Evolutionary conservation across 1,140 invertebrate genomes (phyloP), one percentile per base, ranked within the genome.

Genomic region (Ctenoplectra terminalis): DNA sequence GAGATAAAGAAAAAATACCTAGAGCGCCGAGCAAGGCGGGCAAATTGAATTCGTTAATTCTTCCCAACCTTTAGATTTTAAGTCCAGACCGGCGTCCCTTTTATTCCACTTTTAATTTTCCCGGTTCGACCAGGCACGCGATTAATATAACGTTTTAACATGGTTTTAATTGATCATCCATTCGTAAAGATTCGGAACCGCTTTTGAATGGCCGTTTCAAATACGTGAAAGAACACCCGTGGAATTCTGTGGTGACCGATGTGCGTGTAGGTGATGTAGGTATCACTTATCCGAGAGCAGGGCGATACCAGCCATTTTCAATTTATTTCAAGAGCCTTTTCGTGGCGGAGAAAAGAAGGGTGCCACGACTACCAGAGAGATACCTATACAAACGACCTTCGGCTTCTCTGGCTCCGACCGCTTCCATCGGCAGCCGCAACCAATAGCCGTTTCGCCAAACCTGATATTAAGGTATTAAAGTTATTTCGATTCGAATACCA

Each of bases 321-420:
- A 92, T 92, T 92, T 92, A 92, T 91, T 92, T 92, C 89, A 92
- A 92, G 91, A 87, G 89, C 88, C 91, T 91, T 92, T 92, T 90
- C 85, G 87, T 86, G 88, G 83, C 84, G 83, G 84, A 90, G 90
- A 90, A 90, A 91, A 90, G 90, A 90, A 90, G 91, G 91, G 90
- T 91, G 76, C 72, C 56, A 58, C 84, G 54, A 66, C 78, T 81
- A 31, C 63, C 46, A 81, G 85, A 87, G 83, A 90, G 90, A 91
- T 91, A 91, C 90, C 88, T 90, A 90, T 78, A 83, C 81, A 82
- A 71, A 69, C 73, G 70, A 79, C 63, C 67, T 75, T 83, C 52
- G 50, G 46, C 37, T 37, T 52, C 63, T 56, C 72, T 40, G 34
- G 54, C 50, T 52, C 60, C 77, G 56, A 43, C 72, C 78, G 64